Evolutionary conservation across 53 echinoderm and acorn worm genomes (phyloP).

Genomic region (Luidia sarsii): DNA sequence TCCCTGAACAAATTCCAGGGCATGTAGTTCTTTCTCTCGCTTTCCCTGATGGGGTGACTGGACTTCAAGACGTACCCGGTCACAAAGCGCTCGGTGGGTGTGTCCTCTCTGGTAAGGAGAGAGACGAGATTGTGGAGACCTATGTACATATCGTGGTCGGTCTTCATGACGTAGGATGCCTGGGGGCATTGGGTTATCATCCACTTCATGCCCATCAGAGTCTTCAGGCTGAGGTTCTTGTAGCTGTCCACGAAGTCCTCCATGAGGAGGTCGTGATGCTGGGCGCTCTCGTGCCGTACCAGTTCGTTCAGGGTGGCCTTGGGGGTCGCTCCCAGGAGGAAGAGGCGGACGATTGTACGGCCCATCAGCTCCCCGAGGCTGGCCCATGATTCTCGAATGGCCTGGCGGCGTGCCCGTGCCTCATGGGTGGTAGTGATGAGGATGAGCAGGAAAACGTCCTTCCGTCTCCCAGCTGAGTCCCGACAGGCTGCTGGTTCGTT

Average conservation of each 20-base stretch:
- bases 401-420: constrained; percentile 34
- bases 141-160: constrained; percentile 73
- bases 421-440: constrained; percentile 47
- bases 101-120: not conserved
- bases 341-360: constrained; percentile 47
- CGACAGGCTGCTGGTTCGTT: constrained; percentile 56
- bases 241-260: constrained; percentile 63
- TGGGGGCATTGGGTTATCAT: constrained; percentile 48
- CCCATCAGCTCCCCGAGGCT: constrained; percentile 46
- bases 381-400: constrained; percentile 63
- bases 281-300: constrained; percentile 37
- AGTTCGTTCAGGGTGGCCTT: not conserved
- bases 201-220: constrained; percentile 76
- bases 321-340: constrained; percentile 51
- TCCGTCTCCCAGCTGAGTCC: constrained; percentile 12
- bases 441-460: constrained; percentile 57
- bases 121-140: constrained; percentile 50
- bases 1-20: constrained; percentile 31
- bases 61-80: constrained; percentile 39
- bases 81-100: constrained; percentile 22
- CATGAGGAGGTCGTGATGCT: constrained; percentile 59
- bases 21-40: constrained; percentile 61
- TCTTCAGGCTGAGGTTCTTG: constrained; percentile 68
- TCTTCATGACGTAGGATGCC: constrained; percentile 66
- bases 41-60: constrained; percentile 27